Base-by-base conservation (phyloP, 2,888 invertebrate species). In the Lacanobia wlatinum region DNA sequence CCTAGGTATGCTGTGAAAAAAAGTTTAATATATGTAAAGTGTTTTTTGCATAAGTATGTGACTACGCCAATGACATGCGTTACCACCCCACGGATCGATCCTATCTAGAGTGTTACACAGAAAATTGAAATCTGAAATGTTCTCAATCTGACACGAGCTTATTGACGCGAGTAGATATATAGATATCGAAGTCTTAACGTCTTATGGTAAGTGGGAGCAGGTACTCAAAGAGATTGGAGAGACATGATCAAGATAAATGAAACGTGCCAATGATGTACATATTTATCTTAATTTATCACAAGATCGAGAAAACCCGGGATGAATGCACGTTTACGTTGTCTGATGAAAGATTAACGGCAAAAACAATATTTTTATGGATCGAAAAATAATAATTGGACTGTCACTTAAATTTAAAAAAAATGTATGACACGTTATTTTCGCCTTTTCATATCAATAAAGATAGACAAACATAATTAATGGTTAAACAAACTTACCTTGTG, bases 201-300 rank as follows among this genome's bases (percentile, higher is more conserved):
- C 40, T 72, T 66, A 23, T 14, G 18, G 46, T 62, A 58, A 50
- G 48, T 60, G 9, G 18, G 48, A 63, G 23, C 16, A 60, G 16
- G 48, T 63, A 80, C 66, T 63, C 48, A 50, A 62, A 46, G 43
- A 43, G 75, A 80, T 80, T 53, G 48, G 52, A 63, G 52, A 63
- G 34, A 60, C 59, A 74, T 80, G 81, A 80, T 77, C 34, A 28
- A 50, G 76, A 62, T 80, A 73, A 59, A 21, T 38, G 18, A 60
- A 63, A 80, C 55, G 59, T 67, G 43, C 48, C 65, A 62, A 66
- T 28, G 52, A 50, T 58, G 10, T 28, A 40, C 6, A 14, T 14
- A 18, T 64, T 66, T 66, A 79, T 79, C 66, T 72, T 73, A 62
- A 77, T 77, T 53, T 53, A 40, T 61, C 56, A 79, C 4, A 48